phyloP scores from a whole-genome alignment of 2,113 vertebrate species.

The Amia ocellicauda region DNA sequence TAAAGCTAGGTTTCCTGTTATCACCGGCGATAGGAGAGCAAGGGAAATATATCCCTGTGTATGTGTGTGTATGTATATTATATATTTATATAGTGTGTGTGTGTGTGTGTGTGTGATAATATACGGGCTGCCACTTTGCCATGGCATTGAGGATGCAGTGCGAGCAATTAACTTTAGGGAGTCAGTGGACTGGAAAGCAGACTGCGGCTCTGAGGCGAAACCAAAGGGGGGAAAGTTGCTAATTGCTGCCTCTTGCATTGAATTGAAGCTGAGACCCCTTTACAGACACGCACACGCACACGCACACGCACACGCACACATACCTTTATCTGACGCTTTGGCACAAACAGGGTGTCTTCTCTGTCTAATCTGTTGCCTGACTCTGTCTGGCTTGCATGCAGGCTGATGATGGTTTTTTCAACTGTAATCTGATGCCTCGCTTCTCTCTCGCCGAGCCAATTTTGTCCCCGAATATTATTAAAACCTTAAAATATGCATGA shows the following conservation, averaged over 20 bases:
- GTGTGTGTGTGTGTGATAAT: not conserved
- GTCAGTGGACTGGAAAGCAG: not conserved
- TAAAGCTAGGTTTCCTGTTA: no score
- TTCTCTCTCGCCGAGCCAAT: slow-evolving; percentile 7
- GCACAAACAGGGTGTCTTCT: not conserved
- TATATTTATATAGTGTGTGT: no score
- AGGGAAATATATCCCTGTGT: no score
- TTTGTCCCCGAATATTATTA: slow-evolving; percentile 20
- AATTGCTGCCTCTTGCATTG: not conserved
- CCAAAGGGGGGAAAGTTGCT: not conserved
- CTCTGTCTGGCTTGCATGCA: slow-evolving; percentile 1
- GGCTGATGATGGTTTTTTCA: slow-evolving; percentile 6
- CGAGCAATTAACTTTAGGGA: slow-evolving; percentile 1
- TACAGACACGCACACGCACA: no score
- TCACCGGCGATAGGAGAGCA: not conserved
- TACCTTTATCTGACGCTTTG: slow-evolving; percentile 6
- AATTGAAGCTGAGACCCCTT: not conserved
- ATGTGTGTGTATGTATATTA: no score
- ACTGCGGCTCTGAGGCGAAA: not conserved
- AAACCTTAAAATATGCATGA: slow-evolving; percentile 28
- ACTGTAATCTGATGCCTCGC: slow-evolving; percentile 17
- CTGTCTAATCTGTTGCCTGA: not conserved
- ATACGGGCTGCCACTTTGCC: not conserved
- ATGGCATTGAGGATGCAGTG: not conserved
- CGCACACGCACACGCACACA: no score